A percentile compares a stretch with the other conserved stretches of the same genome.
These are phyloP conservation scores for Denticeps clupeoides DNA, from an alignment of 2,797 vertebrate species.

Conservation along the genomic window DNA sequence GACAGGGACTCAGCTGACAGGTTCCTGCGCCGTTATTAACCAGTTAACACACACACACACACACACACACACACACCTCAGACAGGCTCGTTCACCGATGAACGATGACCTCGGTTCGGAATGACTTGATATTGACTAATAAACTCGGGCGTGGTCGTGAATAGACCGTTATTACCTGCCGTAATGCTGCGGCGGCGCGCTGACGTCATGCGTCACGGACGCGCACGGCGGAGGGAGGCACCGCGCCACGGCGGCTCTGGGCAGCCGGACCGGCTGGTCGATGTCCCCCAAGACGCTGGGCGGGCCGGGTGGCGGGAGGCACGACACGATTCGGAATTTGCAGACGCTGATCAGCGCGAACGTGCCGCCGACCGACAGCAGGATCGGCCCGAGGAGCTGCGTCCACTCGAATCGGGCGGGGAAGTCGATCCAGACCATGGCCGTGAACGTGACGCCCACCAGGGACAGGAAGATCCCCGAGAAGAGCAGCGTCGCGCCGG, in stretches of 20 bases:
- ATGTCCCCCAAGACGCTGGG: slow-evolving; percentile 62
- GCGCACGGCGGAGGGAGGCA: slow-evolving; percentile 53
- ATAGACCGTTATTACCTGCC: slow-evolving; percentile 49
- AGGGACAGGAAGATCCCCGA: slow-evolving; percentile 67
- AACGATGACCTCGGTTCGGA: too few relatives aligned
- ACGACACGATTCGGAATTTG: slow-evolving; percentile 59
- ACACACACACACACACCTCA: too few relatives aligned
- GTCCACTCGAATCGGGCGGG: slow-evolving; percentile 58
- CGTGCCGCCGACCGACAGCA: slow-evolving; percentile 63
- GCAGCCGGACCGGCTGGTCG: slow-evolving; percentile 64
- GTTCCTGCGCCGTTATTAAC: too few relatives aligned
- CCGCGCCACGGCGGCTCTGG: slow-evolving; percentile 51
- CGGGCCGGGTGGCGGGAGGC: slow-evolving; percentile 44
- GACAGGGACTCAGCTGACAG: too few relatives aligned
- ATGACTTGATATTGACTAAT: too few relatives aligned
- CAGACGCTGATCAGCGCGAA: slow-evolving; percentile 69
- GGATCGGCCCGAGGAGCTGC: slow-evolving; percentile 68
- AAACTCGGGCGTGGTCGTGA: slow-evolving; percentile 28
- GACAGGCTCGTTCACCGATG: too few relatives aligned
- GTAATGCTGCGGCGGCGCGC: slow-evolving; percentile 48
- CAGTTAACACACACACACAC: too few relatives aligned
- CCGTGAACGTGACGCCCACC: slow-evolving; percentile 63
- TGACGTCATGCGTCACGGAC: slow-evolving; percentile 41
- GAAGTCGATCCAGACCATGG: slow-evolving; percentile 66
- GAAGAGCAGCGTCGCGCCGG: slow-evolving; percentile 58